phyloP scores from a whole-genome alignment of 2,113 vertebrate genomes.

The Gallinago jamesoni region DNA sequence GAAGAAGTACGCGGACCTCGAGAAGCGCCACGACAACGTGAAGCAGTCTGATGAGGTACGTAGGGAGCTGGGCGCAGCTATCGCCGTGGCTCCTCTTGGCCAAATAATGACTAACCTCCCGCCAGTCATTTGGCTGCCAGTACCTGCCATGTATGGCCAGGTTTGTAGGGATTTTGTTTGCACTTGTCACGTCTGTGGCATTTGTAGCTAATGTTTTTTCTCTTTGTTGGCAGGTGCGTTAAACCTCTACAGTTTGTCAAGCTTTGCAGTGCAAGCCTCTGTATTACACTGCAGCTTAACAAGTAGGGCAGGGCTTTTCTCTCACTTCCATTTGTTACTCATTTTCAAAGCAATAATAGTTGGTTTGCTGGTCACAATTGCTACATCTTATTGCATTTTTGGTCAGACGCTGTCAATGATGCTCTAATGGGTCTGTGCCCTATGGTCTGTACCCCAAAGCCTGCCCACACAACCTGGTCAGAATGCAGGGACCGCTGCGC shows the following conservation, averaged over 20 bases:
- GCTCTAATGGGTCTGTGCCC: slow-evolving; percentile 90
- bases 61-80: slow-evolving; percentile 53
- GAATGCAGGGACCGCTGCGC: slow-evolving; percentile 88
- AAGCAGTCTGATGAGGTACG: slow-evolving; percentile 95
- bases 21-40: slow-evolving; percentile 88
- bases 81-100: slow-evolving; percentile 71
- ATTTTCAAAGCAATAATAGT: slow-evolving; percentile 81
- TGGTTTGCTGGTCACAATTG: slow-evolving; percentile 85
- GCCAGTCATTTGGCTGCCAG: slow-evolving; percentile 74
- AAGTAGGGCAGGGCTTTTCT: slow-evolving; percentile 87
- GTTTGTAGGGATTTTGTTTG: slow-evolving; percentile 78
- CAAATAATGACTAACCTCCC: slow-evolving; percentile 68
- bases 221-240: slow-evolving; percentile 90
- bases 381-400: slow-evolving; percentile 89
- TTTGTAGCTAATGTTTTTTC: slow-evolving; percentile 86
- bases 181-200: slow-evolving; percentile 81
- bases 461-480: slow-evolving; percentile 87
- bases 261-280: slow-evolving; percentile 88
- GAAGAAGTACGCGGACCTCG: slow-evolving; percentile 98
- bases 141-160: slow-evolving; percentile 71
- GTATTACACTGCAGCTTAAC: slow-evolving; percentile 89
- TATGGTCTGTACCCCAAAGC: slow-evolving; percentile 91
- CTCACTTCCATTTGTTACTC: slow-evolving; percentile 82
- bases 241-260: slow-evolving; percentile 88
- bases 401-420: slow-evolving; percentile 89